These are phyloP conservation scores for Lepus americanus DNA, from an alignment of 2,113 vertebrate species.

Conservation along the genomic window DNA sequence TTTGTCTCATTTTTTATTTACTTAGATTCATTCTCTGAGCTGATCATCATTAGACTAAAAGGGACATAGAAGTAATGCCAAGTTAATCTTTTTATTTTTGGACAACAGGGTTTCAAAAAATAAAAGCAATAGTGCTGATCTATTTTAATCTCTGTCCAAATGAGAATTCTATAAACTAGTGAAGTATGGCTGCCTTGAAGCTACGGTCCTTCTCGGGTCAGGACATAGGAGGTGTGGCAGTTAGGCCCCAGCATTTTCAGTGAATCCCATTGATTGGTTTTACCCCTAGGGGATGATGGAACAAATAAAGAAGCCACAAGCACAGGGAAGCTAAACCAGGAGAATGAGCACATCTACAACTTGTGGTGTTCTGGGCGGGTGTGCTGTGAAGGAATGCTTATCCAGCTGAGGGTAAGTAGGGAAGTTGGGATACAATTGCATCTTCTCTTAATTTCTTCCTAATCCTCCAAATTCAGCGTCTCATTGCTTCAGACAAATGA, in stretches of 20 bases:
- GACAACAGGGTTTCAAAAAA: constrained; percentile 32
- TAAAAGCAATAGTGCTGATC: background rate
- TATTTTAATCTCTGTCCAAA: constrained; percentile 18
- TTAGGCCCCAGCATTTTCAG: background rate
- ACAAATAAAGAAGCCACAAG: constrained; percentile 97
- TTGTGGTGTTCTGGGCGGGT: constrained; percentile 98
- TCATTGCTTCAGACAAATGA: constrained; percentile 21
- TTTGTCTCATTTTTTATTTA: constrained; percentile 42
- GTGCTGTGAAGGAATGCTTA: constrained; percentile 99
- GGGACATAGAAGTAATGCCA: background rate
- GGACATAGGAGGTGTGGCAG: background rate
- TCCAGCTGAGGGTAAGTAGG: constrained; percentile 91
- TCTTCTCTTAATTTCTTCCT: background rate
- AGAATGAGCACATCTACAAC: constrained; percentile 99
- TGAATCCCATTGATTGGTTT: constrained; percentile 41
- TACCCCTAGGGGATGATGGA: constrained; percentile 94
- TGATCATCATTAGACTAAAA: background rate
- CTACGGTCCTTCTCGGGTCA: background rate
- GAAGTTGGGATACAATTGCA: background rate
- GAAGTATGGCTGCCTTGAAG: constrained; percentile 7
- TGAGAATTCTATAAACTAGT: background rate
- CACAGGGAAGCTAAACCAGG: constrained; percentile 98
- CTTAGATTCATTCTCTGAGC: background rate
- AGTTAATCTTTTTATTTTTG: background rate
- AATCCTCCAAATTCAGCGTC: background rate